Evolutionary conservation across 2,113 vertebrate species (phyloP).

Genomic region (Muntiacus reevesi): DNA sequence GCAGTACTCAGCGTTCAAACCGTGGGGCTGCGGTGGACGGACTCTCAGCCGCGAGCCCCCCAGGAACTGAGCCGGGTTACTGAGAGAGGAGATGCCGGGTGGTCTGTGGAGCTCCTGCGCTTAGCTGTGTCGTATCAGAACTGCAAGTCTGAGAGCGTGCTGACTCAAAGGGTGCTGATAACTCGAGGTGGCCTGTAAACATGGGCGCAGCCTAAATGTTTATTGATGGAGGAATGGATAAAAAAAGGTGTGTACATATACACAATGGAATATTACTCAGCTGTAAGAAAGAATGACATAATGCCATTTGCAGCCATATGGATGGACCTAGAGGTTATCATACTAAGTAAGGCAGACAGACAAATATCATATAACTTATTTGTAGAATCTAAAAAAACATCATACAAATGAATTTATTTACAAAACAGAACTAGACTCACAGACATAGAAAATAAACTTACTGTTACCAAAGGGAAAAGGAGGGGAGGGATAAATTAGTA

Average conservation of each 20-base stretch:
- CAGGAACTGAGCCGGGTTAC: not conserved
- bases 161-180: not conserved
- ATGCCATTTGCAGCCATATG: not conserved
- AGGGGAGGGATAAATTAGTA: not conserved
- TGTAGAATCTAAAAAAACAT: not conserved
- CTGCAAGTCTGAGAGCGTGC: not conserved
- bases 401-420: not conserved
- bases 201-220: not conserved
- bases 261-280: not conserved
- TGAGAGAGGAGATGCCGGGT: not conserved
- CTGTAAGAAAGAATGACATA: not conserved
- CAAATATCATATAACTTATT: not conserved
- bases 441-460: not conserved
- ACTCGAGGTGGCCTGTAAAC: not conserved
- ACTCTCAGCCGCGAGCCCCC: not conserved
- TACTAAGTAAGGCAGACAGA: not conserved
- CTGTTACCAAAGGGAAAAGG: not conserved
- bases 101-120: not conserved
- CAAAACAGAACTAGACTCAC: not conserved
- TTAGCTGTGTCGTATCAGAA: not conserved
- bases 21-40: not conserved
- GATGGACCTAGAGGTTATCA: not conserved
- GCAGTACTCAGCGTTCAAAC: not conserved
- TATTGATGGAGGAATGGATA: not conserved
- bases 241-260: not conserved